Conservation (phyloP, 2,888 invertebrate species). For the Dicyrtomina minuta region DNA sequence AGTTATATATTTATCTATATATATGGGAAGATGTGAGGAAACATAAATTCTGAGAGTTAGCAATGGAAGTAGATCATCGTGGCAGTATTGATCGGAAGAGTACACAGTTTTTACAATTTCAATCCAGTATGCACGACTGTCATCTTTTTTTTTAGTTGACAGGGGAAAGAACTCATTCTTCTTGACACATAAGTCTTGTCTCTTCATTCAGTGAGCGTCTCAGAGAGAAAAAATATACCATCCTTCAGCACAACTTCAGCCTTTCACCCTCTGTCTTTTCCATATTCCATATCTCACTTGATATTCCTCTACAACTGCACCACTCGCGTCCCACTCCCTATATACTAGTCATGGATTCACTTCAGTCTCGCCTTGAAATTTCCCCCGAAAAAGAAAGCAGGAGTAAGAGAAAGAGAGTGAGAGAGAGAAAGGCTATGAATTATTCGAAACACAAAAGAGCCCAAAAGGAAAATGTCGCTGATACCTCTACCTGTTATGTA, state of each 20-base stretch:
- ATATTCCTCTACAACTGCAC: too few species aligned
- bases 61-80: neutral
- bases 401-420: slow-evolving; percentile 1
- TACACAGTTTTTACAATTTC: slow-evolving; percentile 23
- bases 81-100: neutral
- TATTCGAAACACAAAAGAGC: slow-evolving; percentile 5
- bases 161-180: slow-evolving; percentile 14
- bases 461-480: too few species aligned
- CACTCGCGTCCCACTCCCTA: too few species aligned
- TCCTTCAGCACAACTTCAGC: neutral
- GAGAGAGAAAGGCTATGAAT: neutral
- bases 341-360: too few species aligned
- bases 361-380: too few species aligned
- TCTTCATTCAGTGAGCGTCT: slow-evolving; percentile 11
- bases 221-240: neutral
- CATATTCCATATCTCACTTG: too few species aligned
- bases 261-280: too few species aligned
- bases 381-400: too few species aligned
- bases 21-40: neutral
- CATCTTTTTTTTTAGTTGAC: slow-evolving; percentile 27
- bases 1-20: too few species aligned
- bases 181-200: slow-evolving; percentile 18
- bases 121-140: slow-evolving; percentile 34
- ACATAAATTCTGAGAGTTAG: neutral
- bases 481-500: too few species aligned